A percentile compares a stretch with the other conserved stretches of the same genome.
Conservation (phyloP, 2,113 vertebrate species). For the Microcebus lehilahytsara region DNA sequence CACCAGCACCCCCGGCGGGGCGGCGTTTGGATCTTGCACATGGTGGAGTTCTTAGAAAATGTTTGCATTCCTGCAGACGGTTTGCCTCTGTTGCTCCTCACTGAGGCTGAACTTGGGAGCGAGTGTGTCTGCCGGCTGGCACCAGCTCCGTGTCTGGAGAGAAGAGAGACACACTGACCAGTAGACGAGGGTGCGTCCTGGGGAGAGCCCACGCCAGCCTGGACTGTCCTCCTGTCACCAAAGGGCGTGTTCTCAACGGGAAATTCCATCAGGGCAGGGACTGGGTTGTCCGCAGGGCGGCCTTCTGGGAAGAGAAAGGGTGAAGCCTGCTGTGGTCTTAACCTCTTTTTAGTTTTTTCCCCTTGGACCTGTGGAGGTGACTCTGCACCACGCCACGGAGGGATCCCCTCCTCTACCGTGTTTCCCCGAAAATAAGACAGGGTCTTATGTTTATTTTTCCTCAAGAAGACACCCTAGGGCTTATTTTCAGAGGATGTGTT, state of each 20-base stretch:
- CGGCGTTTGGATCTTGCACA: rapidly evolving
- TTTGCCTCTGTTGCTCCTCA: background rate
- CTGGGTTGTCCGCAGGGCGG: rapidly evolving
- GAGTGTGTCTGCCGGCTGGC: too few species aligned
- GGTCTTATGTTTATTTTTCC: too few species aligned
- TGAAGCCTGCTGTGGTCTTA: background rate
- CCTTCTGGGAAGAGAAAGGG: background rate
- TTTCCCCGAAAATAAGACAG: too few species aligned
- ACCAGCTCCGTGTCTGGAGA: background rate
- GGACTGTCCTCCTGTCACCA: background rate
- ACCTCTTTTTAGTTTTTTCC: background rate
- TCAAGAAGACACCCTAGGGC: too few species aligned
- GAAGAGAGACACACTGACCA: background rate
- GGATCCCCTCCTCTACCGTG: rapidly evolving
- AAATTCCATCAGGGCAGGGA: too few species aligned
- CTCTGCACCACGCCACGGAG: rapidly evolving
- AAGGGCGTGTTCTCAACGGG: rapidly evolving
- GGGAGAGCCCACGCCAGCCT: rapidly evolving
- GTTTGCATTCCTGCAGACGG: rapidly evolving
- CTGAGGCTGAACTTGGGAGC: background rate
- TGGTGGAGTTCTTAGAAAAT: rapidly evolving
- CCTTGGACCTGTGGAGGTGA: rapidly evolving
- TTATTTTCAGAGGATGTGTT: too few species aligned
- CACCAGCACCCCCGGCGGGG: rapidly evolving
- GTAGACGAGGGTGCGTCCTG: rapidly evolving